Evolutionary conservation across 2,113 vertebrate species (phyloP).

Genomic region (Philantomba maxwellii): DNA sequence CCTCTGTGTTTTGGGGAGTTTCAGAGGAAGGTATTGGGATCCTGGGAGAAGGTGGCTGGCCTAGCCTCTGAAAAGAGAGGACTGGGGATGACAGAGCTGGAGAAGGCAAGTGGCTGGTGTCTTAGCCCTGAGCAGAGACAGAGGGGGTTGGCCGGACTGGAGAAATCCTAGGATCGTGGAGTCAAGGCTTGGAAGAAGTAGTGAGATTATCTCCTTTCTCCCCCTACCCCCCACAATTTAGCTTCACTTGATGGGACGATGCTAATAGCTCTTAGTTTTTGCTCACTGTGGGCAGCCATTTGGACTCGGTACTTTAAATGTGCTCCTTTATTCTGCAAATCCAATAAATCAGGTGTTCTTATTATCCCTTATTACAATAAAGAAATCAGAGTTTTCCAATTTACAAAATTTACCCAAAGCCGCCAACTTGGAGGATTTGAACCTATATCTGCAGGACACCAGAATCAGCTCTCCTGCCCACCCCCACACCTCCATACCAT

Average conservation of each 20-base stretch:
- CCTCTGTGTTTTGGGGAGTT: neutral
- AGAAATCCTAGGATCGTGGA: neutral
- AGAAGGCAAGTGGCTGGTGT: neutral
- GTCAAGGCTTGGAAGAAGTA: neutral
- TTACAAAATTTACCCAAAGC: neutral
- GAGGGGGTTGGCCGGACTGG: neutral
- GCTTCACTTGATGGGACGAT: neutral
- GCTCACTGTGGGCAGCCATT: neutral
- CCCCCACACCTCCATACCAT: neutral
- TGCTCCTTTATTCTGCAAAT: neutral
- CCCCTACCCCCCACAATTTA: neutral
- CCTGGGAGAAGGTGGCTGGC: neutral
- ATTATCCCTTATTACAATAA: neutral
- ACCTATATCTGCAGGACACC: neutral
- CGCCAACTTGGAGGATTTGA: neutral
- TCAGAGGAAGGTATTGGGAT: neutral
- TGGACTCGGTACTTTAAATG: neutral
- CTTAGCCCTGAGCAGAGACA: neutral
- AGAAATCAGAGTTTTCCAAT: neutral
- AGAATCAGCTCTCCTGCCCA: neutral
- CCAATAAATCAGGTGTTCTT: neutral
- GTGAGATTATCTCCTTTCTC: neutral
- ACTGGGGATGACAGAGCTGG: neutral
- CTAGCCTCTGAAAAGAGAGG: neutral
- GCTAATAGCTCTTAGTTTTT: neutral